These are phyloP conservation scores for Hyalella azteca DNA, from an alignment of 2,888 invertebrate species.

Conservation along the genomic window DNA sequence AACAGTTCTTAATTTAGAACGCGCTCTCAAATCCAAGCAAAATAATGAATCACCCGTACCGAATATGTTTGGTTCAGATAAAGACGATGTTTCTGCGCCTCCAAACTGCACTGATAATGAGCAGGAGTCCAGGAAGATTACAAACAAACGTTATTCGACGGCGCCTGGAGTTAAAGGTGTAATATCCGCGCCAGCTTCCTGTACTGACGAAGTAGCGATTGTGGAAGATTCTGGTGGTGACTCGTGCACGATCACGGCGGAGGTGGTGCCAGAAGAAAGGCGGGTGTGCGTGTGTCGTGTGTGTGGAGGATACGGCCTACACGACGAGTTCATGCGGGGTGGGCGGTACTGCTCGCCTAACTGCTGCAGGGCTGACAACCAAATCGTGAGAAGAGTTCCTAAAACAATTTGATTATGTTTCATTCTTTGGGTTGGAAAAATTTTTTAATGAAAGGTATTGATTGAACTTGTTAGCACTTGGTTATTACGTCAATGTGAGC, in stretches of 20 bases:
- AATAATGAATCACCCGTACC: neutral
- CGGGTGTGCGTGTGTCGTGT: conserved; percentile 6
- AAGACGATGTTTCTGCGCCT: neutral
- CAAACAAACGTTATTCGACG: neutral
- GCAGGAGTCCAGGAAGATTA: neutral
- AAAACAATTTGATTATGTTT: too few species aligned
- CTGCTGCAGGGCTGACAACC: neutral
- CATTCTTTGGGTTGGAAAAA: too few species aligned
- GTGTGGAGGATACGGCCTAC: neutral
- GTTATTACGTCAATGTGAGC: too few species aligned
- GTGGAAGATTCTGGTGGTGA: neutral
- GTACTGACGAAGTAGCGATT: neutral
- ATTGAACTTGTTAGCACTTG: too few species aligned
- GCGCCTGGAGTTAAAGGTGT: neutral
- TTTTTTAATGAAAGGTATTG: too few species aligned
- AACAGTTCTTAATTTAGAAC: neutral
- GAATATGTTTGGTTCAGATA: too few species aligned
- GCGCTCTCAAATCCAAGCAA: conserved; percentile 7
- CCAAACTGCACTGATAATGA: neutral
- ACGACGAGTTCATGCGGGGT: neutral
- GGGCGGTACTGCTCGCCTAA: neutral
- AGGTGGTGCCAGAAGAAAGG: neutral
- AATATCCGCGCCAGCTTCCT: neutral
- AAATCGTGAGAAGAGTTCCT: neutral
- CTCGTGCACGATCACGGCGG: conserved; percentile 17